Percentiles rank a stretch among this genome's conserved stretches.
Evolutionary conservation across 2,797 vertebrate genomes (phyloP).

Genomic region (Myotis findleyi): DNA sequence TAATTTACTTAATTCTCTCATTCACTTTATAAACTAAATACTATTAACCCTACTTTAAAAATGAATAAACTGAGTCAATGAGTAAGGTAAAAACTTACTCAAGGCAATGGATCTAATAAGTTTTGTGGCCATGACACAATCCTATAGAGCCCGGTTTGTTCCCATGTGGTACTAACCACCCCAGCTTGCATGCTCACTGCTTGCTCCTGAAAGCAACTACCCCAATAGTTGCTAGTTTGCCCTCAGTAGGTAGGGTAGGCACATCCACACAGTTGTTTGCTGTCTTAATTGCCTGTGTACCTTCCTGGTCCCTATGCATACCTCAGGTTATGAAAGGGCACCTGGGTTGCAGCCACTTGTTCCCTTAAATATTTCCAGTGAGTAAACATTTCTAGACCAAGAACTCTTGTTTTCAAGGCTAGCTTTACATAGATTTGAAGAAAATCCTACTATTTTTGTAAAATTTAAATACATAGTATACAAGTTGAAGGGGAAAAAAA

Average conservation of each 20-base stretch:
- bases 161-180: background rate
- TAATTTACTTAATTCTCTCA: background rate
- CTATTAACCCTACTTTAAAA: background rate
- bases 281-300: background rate
- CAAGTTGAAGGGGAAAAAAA: background rate
- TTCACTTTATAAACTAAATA: conserved; percentile 17
- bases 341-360: background rate
- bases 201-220: background rate
- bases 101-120: background rate
- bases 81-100: background rate
- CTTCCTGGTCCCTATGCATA: background rate
- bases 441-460: background rate
- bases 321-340: background rate
- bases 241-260: background rate
- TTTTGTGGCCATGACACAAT: too few relatives aligned
- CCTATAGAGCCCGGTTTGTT: too few relatives aligned
- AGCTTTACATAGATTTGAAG: background rate
- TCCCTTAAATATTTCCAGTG: background rate
- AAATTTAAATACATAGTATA: background rate
- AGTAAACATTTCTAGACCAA: background rate
- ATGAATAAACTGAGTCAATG: background rate
- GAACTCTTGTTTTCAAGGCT: background rate
- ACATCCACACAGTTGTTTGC: too few relatives aligned
- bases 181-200: background rate
- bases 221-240: background rate